A percentile compares a stretch with the other conserved stretches of the same genome.
Evolutionary conservation across 2,113 vertebrate species (phyloP).

Genomic region (Patagioenas fasciata): DNA sequence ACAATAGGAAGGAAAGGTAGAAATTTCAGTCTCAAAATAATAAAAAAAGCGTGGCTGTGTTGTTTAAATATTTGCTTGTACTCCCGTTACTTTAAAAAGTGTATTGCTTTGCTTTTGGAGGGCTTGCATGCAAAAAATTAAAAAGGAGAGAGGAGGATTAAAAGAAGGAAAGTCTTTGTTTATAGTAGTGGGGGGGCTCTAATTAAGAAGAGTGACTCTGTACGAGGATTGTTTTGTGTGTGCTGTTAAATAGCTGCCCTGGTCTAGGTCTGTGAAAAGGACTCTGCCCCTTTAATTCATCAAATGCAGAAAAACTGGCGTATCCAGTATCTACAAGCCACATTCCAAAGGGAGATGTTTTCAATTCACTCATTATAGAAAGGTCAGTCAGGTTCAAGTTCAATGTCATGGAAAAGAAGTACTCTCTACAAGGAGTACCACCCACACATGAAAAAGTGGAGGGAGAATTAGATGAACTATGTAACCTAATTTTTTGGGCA

Average conservation of each 20-base stretch:
- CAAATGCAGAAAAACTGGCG: slow-evolving; percentile 82
- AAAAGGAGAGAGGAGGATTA: background rate
- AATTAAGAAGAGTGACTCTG: slow-evolving; percentile 65
- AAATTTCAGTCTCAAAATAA: slow-evolving; percentile 3
- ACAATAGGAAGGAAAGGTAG: slow-evolving; percentile 39
- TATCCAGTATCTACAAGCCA: slow-evolving; percentile 88
- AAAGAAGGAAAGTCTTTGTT: slow-evolving; percentile 21
- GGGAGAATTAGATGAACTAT: slow-evolving; percentile 88
- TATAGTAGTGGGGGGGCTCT: slow-evolving; percentile 45
- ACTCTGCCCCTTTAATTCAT: slow-evolving; percentile 89
- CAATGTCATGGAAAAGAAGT: slow-evolving; percentile 95
- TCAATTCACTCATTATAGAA: slow-evolving; percentile 98
- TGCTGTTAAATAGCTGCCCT: slow-evolving; percentile 68
- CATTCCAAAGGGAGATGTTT: slow-evolving; percentile 99
- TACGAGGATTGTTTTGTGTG: slow-evolving; percentile 9
- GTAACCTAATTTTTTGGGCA: slow-evolving; percentile 92
- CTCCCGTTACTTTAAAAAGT: slow-evolving; percentile 24
- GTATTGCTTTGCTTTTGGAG: background rate
- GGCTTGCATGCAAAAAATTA: background rate
- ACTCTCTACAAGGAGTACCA: slow-evolving; percentile 86
- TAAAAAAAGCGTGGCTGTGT: background rate
- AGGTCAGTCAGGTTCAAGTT: slow-evolving; percentile 96
- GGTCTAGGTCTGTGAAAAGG: slow-evolving; percentile 78
- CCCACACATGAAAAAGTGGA: slow-evolving; percentile 88
- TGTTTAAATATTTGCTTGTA: slow-evolving; percentile 58